Conservation (phyloP, 2,797 vertebrate species). For the Molothrus aeneus region DNA sequence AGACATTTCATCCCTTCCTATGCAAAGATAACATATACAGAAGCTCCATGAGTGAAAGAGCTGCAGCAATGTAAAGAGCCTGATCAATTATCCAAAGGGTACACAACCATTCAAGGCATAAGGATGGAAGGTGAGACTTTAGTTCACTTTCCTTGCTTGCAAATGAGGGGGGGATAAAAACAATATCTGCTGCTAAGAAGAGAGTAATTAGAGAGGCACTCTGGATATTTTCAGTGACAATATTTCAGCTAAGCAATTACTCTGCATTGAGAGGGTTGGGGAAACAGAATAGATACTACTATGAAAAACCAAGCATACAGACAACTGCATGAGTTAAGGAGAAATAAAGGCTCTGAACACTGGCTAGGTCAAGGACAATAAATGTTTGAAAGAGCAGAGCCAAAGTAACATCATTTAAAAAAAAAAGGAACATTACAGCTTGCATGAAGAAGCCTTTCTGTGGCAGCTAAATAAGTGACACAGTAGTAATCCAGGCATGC, state of each 20-base stretch:
- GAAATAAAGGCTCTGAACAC: not conserved
- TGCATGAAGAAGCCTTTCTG: not conserved
- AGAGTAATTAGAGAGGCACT: constrained; percentile 15
- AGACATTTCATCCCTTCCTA: not conserved
- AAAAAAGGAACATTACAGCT: not conserved
- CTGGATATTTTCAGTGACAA: constrained; percentile 4
- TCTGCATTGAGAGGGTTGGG: not conserved
- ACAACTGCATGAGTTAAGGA: not conserved
- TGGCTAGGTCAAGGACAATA: not conserved
- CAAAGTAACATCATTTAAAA: not conserved
- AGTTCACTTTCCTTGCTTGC: not conserved
- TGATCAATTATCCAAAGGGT: not conserved
- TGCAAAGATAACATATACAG: not conserved
- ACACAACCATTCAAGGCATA: not conserved
- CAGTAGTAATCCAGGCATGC: not conserved
- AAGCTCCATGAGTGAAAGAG: not conserved
- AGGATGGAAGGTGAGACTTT: not conserved
- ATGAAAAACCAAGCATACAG: not conserved
- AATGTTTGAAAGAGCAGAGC: not conserved
- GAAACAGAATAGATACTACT: not conserved
- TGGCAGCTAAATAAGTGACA: not conserved
- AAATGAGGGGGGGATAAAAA: not conserved
- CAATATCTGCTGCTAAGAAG: not conserved
- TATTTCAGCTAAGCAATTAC: constrained; percentile 14
- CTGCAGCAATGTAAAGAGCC: not conserved